Evolutionary conservation across 1,140 invertebrate species (phyloP), one percentile per base, ranked within the genome.

Genomic region (Sitophilus oryzae): DNA sequence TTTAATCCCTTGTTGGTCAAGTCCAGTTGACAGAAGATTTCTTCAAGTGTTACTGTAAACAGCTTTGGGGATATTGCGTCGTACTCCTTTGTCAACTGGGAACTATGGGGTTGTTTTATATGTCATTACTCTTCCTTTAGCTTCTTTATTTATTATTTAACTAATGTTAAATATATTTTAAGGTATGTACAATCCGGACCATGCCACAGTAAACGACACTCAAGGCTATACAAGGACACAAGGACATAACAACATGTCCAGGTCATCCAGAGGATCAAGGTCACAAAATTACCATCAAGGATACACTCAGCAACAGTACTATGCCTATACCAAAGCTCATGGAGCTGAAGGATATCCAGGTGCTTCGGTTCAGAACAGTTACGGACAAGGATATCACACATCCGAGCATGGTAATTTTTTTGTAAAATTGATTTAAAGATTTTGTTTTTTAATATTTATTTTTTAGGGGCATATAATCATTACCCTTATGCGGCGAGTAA

Each of bases 171-270:
- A n/a, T 34, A 9, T 34, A 48, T 37, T 70, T 75, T 3, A 73
- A 44, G 77, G 79, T 61, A 75, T 80, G 68, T 80, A 79, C 63
- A 78, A 71, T 49, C 61, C 63, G 3, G 68, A 67, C 11, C 70
- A 71, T 56, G 60, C 63, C 10, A 59, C 61, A 19, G 55, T 64
- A 2, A 66, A 63, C 37, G 66, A 69, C 9, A 43, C 49, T 18
- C 65, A 77, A 58, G 70, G 73, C 36, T 79, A 78, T 56, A 68
- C 72, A 8, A 63, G 70, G 47, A 74, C 65, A 43, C 69, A 73
- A 46, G 56, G 50, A 18, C 70, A 72, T 42, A 42, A 34, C 35
- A 48, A 11, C 15, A 25, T 56, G 21, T 22, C 53, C 6, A 30
- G 53, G 36, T 14, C 60, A 5, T 45, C 50, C 15, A 60, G 66